Conservation (phyloP, 2,797 vertebrate species). For the Tachyglossus aculeatus region DNA sequence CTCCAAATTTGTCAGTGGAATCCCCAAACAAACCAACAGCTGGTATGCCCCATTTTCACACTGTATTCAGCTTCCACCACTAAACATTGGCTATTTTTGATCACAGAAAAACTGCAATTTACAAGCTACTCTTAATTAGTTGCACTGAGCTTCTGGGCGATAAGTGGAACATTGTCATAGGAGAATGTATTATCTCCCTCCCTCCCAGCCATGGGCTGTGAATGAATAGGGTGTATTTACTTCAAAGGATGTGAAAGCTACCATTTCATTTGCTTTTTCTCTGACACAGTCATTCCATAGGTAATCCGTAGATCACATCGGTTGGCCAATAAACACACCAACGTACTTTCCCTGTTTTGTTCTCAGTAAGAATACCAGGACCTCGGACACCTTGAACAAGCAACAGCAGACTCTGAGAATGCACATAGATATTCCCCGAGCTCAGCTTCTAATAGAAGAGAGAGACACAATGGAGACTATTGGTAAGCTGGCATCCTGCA, state of each 20-base stretch:
- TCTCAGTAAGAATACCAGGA: slow-evolving; percentile 94
- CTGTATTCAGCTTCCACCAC: background rate
- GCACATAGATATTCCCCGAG: slow-evolving; percentile 98
- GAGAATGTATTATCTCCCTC: background rate
- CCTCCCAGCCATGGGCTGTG: background rate
- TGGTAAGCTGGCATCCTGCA: slow-evolving; percentile 75
- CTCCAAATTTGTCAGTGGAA: background rate
- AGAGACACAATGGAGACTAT: slow-evolving; percentile 99
- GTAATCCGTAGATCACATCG: background rate
- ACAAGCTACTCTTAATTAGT: background rate
- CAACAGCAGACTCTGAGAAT: slow-evolving; percentile 96
- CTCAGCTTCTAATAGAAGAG: slow-evolving; percentile 98
- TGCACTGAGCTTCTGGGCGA: background rate
- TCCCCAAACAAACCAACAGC: background rate
- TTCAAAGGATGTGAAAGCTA: background rate
- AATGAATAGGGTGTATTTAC: slow-evolving; percentile 1
- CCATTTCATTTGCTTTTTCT: accelerated
- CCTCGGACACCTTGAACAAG: slow-evolving; percentile 95
- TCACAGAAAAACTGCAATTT: background rate
- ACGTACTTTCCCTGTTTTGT: slow-evolving; percentile 18
- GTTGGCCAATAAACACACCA: background rate
- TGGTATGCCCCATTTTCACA: background rate
- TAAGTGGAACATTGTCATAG: background rate
- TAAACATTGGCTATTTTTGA: slow-evolving; percentile 3
- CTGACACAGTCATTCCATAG: background rate